These are phyloP conservation scores for Melanargia galathea DNA, from an alignment of 2,888 invertebrate genomes.

Conservation along the genomic window DNA sequence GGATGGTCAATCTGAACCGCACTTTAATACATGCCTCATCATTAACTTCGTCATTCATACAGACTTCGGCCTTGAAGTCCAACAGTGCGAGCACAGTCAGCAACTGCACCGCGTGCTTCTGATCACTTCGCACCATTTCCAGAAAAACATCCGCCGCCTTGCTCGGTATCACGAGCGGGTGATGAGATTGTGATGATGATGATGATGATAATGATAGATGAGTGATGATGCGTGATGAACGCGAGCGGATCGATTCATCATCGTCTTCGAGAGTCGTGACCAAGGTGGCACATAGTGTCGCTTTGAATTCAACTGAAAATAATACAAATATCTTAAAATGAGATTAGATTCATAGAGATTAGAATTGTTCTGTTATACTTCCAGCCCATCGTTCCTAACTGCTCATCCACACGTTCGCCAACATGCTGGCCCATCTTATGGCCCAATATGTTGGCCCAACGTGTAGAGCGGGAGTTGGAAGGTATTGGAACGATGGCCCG, in stretches of 20 bases:
- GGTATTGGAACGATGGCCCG: too few relatives aligned
- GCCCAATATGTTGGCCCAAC: too few relatives aligned
- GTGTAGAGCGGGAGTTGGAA: too few relatives aligned
- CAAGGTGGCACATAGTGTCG: conserved; percentile 63
- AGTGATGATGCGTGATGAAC: conserved; percentile 41
- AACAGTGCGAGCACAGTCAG: conserved; percentile 56
- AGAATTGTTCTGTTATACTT: background rate
- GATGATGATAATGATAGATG: conserved; percentile 28
- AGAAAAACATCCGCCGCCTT: conserved; percentile 42
- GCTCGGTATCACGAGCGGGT: conserved; percentile 38
- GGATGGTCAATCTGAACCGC: too few relatives aligned
- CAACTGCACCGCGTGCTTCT: conserved; percentile 41
- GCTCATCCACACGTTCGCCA: too few relatives aligned
- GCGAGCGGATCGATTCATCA: conserved; percentile 62
- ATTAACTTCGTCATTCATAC: conserved; percentile 54
- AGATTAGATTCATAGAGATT: background rate
- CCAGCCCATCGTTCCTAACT: too few relatives aligned
- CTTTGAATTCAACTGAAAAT: conserved; percentile 58
- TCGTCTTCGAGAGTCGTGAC: conserved; percentile 81
- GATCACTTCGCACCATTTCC: conserved; percentile 32
- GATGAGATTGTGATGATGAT: conserved; percentile 14
- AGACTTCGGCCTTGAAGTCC: conserved; percentile 61
- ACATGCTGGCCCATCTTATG: too few relatives aligned
- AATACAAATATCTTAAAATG: too few relatives aligned
- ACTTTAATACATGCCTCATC: conserved; percentile 57